Conservation (phyloP, 2,113 vertebrate species). For the Oreochromis niloticus region DNA sequence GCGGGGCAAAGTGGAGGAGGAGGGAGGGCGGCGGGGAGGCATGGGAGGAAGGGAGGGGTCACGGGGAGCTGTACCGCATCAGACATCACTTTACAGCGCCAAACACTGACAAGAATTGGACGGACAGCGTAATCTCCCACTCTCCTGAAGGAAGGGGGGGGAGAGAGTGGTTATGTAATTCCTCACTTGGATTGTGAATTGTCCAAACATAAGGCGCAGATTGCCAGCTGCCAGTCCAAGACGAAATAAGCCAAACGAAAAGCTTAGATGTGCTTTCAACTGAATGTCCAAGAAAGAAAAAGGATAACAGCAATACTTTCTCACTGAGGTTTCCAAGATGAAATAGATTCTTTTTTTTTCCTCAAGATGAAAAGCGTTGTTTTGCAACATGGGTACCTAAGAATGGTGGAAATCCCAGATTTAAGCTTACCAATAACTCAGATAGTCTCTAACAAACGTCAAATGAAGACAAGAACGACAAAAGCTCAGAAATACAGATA, state of each 20-base stretch:
- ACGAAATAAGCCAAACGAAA: conserved; percentile 49
- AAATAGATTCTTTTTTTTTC: not conserved
- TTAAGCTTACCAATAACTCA: conserved; percentile 63
- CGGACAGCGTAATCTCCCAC: conserved; percentile 48
- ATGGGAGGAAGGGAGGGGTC: not conserved
- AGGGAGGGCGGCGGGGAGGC: not conserved
- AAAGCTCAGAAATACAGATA: conserved; percentile 66
- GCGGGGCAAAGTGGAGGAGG: not conserved
- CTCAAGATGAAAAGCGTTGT: conserved; percentile 61
- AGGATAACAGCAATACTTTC: conserved; percentile 44
- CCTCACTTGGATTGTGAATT: conserved; percentile 55
- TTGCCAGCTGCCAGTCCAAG: conserved; percentile 61
- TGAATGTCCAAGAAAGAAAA: conserved; percentile 24
- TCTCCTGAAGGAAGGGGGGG: not conserved
- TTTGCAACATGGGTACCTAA: conserved; percentile 70
- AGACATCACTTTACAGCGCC: conserved; percentile 56
- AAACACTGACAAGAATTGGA: conserved; percentile 57
- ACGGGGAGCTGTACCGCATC: conserved; percentile 18
- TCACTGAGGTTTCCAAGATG: conserved; percentile 47
- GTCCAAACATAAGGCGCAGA: conserved; percentile 55
- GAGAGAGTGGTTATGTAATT: conserved; percentile 34
- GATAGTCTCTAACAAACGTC: conserved; percentile 59
- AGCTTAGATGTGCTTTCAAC: conserved; percentile 58
- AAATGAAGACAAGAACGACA: conserved; percentile 69
- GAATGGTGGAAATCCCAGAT: conserved; percentile 72